Percentiles rank a stretch among this genome's conserved stretches.
Evolutionary conservation across 2,888 invertebrate genomes (phyloP).

Genomic region (Sarcophaga carnaria): DNA sequence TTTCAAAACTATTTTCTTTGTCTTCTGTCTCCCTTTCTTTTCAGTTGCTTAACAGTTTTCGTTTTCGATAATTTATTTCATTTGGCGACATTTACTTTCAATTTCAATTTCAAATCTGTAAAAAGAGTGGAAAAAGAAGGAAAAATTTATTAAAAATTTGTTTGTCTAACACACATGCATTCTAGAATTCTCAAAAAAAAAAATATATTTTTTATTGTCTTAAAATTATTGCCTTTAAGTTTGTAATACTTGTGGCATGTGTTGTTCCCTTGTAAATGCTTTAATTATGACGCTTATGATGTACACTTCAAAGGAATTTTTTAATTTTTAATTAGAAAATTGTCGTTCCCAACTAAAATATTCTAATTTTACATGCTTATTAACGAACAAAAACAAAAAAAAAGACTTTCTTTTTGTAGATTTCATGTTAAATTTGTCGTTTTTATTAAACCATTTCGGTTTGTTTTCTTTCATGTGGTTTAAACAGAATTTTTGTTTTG

Average conservation of each 20-base stretch:
- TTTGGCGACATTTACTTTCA: slow-evolving; percentile 37
- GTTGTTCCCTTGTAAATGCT: background rate
- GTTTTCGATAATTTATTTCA: slow-evolving; percentile 27
- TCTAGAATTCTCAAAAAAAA: background rate
- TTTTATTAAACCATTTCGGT: too few relatives aligned
- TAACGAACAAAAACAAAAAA: too few relatives aligned
- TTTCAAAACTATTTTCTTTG: background rate
- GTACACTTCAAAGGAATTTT: background rate
- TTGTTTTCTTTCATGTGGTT: too few relatives aligned
- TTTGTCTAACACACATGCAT: background rate
- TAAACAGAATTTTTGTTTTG: too few relatives aligned
- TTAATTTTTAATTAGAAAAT: background rate
- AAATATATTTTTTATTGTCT: background rate
- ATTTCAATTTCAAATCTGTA: slow-evolving; percentile 61
- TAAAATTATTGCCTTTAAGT: background rate
- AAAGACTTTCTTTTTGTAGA: too few relatives aligned
- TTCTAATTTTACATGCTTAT: background rate
- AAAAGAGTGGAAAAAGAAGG: slow-evolving; percentile 27
- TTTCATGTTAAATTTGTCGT: too few relatives aligned
- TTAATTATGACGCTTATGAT: background rate
- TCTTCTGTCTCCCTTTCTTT: background rate
- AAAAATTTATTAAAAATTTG: slow-evolving; percentile 40
- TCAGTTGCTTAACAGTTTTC: slow-evolving; percentile 1
- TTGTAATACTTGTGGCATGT: slow-evolving; percentile 24
- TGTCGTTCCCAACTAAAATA: background rate